Percentiles rank a stretch among this genome's conserved stretches.
Conservation (phyloP, 2,113 vertebrate genomes). For the Triplophysa tibetana region DNA sequence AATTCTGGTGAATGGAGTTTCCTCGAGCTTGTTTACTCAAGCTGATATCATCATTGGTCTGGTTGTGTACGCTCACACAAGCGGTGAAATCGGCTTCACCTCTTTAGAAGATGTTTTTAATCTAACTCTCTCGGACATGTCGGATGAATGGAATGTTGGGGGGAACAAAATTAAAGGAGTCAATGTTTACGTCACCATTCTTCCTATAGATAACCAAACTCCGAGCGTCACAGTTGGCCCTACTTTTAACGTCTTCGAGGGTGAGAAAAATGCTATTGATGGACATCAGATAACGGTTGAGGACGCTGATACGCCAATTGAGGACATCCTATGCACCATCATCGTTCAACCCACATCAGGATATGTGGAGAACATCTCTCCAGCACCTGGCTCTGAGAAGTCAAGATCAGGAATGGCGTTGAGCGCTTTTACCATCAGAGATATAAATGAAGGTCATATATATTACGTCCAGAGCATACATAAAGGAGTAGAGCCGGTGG, state of each 20-base stretch:
- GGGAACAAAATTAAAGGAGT: slow-evolving; percentile 81
- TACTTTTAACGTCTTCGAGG: slow-evolving; percentile 82
- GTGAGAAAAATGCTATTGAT: slow-evolving; percentile 80
- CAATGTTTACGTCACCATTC: slow-evolving; percentile 83
- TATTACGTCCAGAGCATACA: slow-evolving; percentile 93
- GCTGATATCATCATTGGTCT: slow-evolving; percentile 86
- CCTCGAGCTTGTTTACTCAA: slow-evolving; percentile 84
- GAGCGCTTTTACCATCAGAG: slow-evolving; percentile 89
- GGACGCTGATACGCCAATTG: slow-evolving; percentile 83
- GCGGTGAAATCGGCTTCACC: slow-evolving; percentile 85
- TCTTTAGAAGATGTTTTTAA: slow-evolving; percentile 85
- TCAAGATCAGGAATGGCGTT: slow-evolving; percentile 86
- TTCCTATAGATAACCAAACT: slow-evolving; percentile 89
- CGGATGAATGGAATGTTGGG: slow-evolving; percentile 85
- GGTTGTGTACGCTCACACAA: slow-evolving; percentile 86
- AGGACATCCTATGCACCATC: slow-evolving; percentile 91
- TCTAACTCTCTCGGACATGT: slow-evolving; percentile 86
- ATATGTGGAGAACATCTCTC: slow-evolving; percentile 92
- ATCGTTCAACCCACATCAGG: slow-evolving; percentile 85
- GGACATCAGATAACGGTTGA: slow-evolving; percentile 76
- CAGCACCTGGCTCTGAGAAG: slow-evolving; percentile 94
- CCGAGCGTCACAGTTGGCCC: slow-evolving; percentile 80
- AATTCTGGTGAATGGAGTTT: slow-evolving; percentile 83
- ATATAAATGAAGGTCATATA: slow-evolving; percentile 82
- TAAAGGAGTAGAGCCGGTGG: slow-evolving; percentile 85